A percentile compares a stretch with the other conserved stretches of the same genome.
Evolutionary conservation across 1,140 invertebrate species (phyloP).

Genomic region (Panagrolaimus sp.): DNA sequence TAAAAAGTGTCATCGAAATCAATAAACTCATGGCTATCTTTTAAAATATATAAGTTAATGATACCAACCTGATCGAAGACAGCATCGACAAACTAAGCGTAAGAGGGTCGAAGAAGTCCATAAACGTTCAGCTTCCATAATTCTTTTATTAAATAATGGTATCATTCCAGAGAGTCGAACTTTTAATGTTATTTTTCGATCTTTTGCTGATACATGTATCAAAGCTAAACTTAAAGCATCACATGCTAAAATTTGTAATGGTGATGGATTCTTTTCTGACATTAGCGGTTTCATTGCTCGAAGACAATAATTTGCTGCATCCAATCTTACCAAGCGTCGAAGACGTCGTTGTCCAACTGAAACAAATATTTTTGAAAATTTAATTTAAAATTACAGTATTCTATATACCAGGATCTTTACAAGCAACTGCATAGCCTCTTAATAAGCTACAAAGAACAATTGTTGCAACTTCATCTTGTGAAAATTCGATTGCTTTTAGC

Average conservation of each 20-base stretch:
- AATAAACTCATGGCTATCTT: neutral
- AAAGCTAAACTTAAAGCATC: conserved; percentile 18
- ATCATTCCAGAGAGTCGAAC: conserved; percentile 38
- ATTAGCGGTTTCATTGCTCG: conserved; percentile 17
- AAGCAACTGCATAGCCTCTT: conserved; percentile 20
- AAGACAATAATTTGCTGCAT: conserved; percentile 25
- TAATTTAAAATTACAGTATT: neutral
- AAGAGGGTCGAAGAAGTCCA: conserved; percentile 23
- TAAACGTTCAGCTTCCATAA: conserved; percentile 30
- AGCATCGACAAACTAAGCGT: conserved; percentile 19
- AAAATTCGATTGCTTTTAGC: conserved; percentile 9
- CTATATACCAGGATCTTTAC: conserved; percentile 15
- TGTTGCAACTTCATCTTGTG: conserved; percentile 14
- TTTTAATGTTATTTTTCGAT: conserved; percentile 39
- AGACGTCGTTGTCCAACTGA: conserved; percentile 25
- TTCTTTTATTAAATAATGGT: conserved; percentile 21
- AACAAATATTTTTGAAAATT: conserved; percentile 1
- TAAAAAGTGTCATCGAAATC: neutral
- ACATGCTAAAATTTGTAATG: conserved; percentile 26
- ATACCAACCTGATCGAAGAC: conserved; percentile 41
- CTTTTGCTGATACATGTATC: conserved; percentile 22
- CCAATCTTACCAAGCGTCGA: conserved; percentile 25
- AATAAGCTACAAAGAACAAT: conserved; percentile 26
- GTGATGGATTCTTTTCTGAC: conserved; percentile 27
- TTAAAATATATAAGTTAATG: conserved; percentile 14